Evolutionary conservation across 2,797 vertebrate species (phyloP).

Genomic region (Sebastiscus albofasciatus): DNA sequence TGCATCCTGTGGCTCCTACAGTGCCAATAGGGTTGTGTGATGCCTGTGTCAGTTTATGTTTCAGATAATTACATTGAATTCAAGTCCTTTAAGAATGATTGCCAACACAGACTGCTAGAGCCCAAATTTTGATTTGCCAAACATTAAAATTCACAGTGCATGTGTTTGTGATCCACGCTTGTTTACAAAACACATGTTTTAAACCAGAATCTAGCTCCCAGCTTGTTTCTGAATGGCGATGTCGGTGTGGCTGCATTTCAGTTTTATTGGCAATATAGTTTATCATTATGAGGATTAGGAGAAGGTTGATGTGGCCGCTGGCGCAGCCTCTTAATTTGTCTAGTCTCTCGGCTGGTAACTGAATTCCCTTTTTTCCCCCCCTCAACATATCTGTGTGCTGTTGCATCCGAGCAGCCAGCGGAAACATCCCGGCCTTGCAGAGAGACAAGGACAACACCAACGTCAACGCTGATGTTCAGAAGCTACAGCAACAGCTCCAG

Average conservation of each 20-base stretch:
- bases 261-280: conserved; percentile 32
- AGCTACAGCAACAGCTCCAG: conserved; percentile 97
- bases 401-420: conserved; percentile 86
- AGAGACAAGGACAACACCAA: conserved; percentile 99
- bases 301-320: conserved; percentile 22
- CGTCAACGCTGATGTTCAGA: conserved; percentile 98
- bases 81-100: conserved; percentile 21
- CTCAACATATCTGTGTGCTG: conserved; percentile 10
- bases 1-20: not conserved
- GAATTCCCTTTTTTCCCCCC: not conserved
- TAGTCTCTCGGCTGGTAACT: not conserved
- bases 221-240: conserved; percentile 26
- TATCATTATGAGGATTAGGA: conserved; percentile 22
- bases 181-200: conserved; percentile 27
- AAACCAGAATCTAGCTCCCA: not conserved
- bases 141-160: conserved; percentile 29
- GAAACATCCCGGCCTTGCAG: conserved; percentile 95
- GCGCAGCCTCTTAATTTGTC: conserved; percentile 6
- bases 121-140: not conserved
- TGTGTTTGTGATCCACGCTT: conserved; percentile 36
- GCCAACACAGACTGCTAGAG: conserved; percentile 19
- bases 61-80: conserved; percentile 33
- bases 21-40: conserved; percentile 21
- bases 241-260: conserved; percentile 23
- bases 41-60: conserved; percentile 28